These are phyloP conservation scores for Odontomachus brunneus DNA, from an alignment of 1,140 invertebrate species.

Conservation along the genomic window DNA sequence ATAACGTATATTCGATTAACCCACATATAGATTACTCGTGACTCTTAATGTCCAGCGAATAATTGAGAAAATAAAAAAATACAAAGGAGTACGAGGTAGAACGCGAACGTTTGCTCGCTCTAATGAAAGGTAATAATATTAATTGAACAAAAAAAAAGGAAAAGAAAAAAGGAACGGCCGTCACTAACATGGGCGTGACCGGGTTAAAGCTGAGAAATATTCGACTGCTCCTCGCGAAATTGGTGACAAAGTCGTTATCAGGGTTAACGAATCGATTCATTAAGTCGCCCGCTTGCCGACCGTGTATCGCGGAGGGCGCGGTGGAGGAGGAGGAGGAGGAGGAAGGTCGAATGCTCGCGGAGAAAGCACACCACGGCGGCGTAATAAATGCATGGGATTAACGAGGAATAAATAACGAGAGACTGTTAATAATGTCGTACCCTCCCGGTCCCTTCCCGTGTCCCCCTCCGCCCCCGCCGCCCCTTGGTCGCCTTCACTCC, in stretches of 20 bases:
- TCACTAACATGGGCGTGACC: neutral
- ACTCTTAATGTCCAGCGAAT: neutral
- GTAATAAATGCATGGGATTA: conserved; percentile 79
- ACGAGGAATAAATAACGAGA: conserved; percentile 82
- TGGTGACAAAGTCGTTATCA: conserved; percentile 55
- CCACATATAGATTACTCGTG: neutral
- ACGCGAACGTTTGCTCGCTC: neutral
- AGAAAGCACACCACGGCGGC: conserved; percentile 67
- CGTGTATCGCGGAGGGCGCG: conserved; percentile 22
- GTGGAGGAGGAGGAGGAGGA: neutral
- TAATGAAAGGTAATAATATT: neutral
- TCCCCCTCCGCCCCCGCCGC: conserved; percentile 42
- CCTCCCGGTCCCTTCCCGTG: conserved; percentile 33
- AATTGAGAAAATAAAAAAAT: neutral
- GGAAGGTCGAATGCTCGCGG: conserved; percentile 62
- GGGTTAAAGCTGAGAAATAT: conserved; percentile 16
- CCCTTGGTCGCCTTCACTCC: conserved; percentile 46
- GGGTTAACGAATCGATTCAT: conserved; percentile 59
- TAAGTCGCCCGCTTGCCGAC: conserved; percentile 41
- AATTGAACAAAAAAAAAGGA: too few species aligned
- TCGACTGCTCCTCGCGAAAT: conserved; percentile 36
- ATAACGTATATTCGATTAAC: neutral
- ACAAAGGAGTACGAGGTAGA: too few species aligned
- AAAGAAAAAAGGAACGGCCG: conserved; percentile 15
- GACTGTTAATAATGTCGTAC: conserved; percentile 79